phyloP scores from a whole-genome alignment of 2,797 vertebrate species.

The Gorsachius magnificus region DNA sequence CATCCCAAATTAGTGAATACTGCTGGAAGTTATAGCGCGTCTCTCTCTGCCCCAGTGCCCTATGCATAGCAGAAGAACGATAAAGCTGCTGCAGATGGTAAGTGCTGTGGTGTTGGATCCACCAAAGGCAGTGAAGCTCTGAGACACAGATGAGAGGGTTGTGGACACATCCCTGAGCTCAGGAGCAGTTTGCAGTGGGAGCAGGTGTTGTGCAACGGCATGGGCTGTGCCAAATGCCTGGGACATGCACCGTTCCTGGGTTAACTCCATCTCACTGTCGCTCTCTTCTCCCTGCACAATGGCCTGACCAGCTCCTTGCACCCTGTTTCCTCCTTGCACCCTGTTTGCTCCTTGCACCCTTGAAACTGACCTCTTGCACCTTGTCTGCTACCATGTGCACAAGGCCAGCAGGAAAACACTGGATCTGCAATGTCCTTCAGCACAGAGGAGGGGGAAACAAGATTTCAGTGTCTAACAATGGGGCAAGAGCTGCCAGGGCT shows the following conservation, averaged over 20 bases:
- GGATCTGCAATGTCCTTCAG: not conserved
- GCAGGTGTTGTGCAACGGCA: not conserved
- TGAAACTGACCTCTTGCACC: not conserved
- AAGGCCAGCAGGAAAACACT: not conserved
- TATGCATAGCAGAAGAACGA: not conserved
- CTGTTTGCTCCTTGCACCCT: not conserved
- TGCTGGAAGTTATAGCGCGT: rapidly evolving
- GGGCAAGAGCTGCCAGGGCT: not conserved
- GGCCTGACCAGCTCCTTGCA: not conserved
- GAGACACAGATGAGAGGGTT: not conserved
- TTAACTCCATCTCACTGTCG: rapidly evolving
- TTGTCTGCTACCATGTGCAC: not conserved
- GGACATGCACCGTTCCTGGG: rapidly evolving
- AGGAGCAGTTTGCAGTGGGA: not conserved
- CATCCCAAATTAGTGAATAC: no score
- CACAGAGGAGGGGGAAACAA: not conserved
- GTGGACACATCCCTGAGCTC: not conserved
- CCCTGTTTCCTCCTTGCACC: not conserved
- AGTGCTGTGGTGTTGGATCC: not conserved
- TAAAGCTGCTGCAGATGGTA: not conserved
- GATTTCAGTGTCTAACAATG: not conserved
- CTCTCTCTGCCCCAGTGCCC: not conserved
- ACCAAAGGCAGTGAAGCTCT: not conserved
- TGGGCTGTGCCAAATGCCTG: not conserved
- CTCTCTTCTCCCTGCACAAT: not conserved